phyloP scores from a whole-genome alignment of 2,797 vertebrate genomes.

The Peromyscus attwateri region DNA sequence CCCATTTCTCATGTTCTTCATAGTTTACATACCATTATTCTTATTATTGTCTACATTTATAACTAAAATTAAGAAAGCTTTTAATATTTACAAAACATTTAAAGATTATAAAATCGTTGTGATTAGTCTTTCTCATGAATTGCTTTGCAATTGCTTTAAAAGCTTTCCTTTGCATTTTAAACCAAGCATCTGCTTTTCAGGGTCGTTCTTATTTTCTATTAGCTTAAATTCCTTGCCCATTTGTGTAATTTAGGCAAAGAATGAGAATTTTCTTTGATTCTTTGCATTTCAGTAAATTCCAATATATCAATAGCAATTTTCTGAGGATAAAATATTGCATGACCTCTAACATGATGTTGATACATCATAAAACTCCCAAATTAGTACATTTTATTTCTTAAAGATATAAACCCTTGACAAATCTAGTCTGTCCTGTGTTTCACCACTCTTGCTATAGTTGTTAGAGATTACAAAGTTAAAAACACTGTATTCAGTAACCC shows the following conservation, averaged over 20 bases:
- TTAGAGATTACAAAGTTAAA: not conserved
- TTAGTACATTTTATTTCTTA: not conserved
- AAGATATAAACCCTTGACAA: not conserved
- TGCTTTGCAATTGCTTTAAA: not conserved
- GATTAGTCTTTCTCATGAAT: not conserved
- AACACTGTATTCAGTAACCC: not conserved
- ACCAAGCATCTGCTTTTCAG: not conserved
- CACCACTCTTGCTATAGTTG: not conserved
- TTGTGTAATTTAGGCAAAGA: not conserved
- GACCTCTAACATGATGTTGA: not conserved
- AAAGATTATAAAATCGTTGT: not conserved
- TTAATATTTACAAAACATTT: not conserved
- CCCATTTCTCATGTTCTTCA: not conserved
- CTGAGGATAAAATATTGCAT: not conserved
- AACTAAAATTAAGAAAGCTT: not conserved
- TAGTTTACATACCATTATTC: not conserved
- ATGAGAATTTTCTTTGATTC: not conserved
- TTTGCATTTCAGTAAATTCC: not conserved
- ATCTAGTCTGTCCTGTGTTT: not conserved
- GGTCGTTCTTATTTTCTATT: not conserved
- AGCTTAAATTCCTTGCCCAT: not conserved
- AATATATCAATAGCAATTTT: not conserved
- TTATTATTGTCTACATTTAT: not conserved
- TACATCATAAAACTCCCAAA: not conserved
- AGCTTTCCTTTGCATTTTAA: not conserved